Evolutionary conservation across 2,797 vertebrate genomes (phyloP).

Genomic region (Limosa lapponica): DNA sequence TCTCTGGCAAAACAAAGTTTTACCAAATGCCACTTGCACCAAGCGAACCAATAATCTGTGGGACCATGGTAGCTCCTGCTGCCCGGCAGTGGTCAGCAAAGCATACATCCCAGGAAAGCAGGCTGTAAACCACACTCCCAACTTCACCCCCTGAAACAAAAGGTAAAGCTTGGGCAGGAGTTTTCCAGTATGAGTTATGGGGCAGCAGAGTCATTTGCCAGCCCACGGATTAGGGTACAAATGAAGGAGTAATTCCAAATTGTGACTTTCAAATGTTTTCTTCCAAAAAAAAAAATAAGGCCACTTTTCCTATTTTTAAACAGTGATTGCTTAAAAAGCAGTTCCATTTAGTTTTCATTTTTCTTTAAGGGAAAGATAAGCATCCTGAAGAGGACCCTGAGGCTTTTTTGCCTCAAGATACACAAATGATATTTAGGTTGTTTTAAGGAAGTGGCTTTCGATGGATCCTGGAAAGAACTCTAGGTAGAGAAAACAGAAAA

Average conservation of each 20-base stretch:
- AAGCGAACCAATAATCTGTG: not conserved
- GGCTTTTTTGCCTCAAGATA: not conserved
- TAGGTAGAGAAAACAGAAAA: not conserved
- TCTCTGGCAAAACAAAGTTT: not conserved
- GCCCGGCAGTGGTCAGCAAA: not conserved
- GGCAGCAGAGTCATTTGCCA: not conserved
- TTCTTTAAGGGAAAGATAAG: not conserved
- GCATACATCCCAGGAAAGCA: not conserved
- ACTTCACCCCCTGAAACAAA: not conserved
- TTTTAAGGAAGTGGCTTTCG: not conserved
- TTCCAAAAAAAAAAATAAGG: not conserved
- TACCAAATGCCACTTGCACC: not conserved
- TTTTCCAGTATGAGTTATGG: not conserved
- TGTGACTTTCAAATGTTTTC: not conserved
- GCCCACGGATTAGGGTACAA: not conserved
- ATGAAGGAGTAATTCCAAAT: not conserved
- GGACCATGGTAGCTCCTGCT: not conserved
- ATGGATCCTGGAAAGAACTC: not conserved
- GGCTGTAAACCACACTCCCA: not conserved
- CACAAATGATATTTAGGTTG: not conserved
- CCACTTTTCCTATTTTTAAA: not conserved
- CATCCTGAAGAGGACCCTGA: not conserved
- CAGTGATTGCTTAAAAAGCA: not conserved
- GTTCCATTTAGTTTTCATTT: not conserved
- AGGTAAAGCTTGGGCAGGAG: not conserved